These are phyloP conservation scores for Esperia sulphurella DNA, from an alignment of 2,888 invertebrate genomes.

Conservation along the genomic window DNA sequence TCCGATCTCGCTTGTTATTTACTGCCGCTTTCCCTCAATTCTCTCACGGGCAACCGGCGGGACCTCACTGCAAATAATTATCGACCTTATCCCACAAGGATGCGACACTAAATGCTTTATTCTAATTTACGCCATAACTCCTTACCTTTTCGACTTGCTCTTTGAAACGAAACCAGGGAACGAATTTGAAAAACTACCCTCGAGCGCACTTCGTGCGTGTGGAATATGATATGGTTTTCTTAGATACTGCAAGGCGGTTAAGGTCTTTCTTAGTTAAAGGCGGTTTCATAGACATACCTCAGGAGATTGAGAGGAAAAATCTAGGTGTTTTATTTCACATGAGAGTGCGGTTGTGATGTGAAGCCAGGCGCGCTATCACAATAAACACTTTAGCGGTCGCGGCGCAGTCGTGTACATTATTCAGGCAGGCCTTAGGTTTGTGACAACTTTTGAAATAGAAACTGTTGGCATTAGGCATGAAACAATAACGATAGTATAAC, in stretches of 20 bases:
- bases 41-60: constrained; percentile 45
- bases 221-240: constrained; percentile 53
- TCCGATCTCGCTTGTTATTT: constrained; percentile 77
- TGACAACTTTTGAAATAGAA: constrained; percentile 51
- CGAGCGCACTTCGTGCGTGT: constrained; percentile 36
- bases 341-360: constrained; percentile 56
- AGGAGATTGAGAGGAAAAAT: constrained; percentile 68
- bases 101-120: constrained; percentile 47
- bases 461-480: too few relatives aligned
- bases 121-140: constrained; percentile 38
- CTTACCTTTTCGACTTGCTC: constrained; percentile 41
- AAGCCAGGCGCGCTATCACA: constrained; percentile 63
- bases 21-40: constrained; percentile 69
- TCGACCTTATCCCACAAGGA: constrained; percentile 45
- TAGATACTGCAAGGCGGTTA: constrained; percentile 29
- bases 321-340: constrained; percentile 73
- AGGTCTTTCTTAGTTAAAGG: constrained; percentile 30
- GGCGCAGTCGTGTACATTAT: constrained; percentile 57
- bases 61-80: constrained; percentile 39
- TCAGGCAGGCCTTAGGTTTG: constrained; percentile 59
- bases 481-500: too few relatives aligned
- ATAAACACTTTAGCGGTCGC: constrained; percentile 66
- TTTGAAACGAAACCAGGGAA: constrained; percentile 36
- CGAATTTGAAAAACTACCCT: constrained; percentile 36
- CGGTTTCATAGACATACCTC: constrained; percentile 44